phyloP scores from a whole-genome alignment of 2,888 invertebrate genomes.

The Xestoiulus laeticollis region DNA sequence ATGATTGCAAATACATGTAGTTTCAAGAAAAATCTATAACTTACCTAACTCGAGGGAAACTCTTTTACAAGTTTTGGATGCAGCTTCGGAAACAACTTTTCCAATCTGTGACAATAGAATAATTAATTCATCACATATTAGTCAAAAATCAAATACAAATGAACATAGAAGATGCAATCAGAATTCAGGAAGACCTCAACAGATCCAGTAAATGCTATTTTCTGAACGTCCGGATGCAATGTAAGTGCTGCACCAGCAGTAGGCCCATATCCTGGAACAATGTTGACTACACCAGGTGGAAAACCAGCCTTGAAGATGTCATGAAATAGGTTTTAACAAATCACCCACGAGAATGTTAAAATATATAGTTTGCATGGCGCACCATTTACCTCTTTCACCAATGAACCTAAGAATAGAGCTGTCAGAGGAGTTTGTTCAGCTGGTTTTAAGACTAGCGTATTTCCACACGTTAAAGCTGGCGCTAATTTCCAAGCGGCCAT shows the following conservation, averaged over 20 bases:
- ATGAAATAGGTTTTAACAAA: neutral
- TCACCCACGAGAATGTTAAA: neutral
- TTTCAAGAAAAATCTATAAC: neutral
- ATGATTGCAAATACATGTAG: neutral
- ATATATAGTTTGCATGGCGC: neutral
- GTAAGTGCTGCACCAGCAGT: conserved; percentile 77
- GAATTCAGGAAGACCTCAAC: conserved; percentile 68
- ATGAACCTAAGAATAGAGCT: conserved; percentile 65
- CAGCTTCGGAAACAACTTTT: conserved; percentile 70
- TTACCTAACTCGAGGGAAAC: conserved; percentile 3
- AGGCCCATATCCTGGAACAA: conserved; percentile 79
- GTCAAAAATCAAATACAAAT: no score
- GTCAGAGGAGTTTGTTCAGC: conserved; percentile 68
- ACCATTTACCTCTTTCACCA: conserved; percentile 60
- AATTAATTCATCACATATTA: neutral
- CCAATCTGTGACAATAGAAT: conserved; percentile 64
- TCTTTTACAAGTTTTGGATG: conserved; percentile 62
- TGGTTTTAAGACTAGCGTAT: conserved; percentile 66
- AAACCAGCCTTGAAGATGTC: conserved; percentile 71
- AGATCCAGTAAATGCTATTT: conserved; percentile 83
- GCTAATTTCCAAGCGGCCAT: conserved; percentile 53
- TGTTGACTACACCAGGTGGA: conserved; percentile 80
- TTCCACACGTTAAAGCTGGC: conserved; percentile 49
- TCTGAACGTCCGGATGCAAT: conserved; percentile 74
- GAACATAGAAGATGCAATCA: no score